These are phyloP conservation scores for Sycon ciliatum DNA, from an alignment of 37 sponge, comb jelly and placozoan genomes.

Conservation along the genomic window DNA sequence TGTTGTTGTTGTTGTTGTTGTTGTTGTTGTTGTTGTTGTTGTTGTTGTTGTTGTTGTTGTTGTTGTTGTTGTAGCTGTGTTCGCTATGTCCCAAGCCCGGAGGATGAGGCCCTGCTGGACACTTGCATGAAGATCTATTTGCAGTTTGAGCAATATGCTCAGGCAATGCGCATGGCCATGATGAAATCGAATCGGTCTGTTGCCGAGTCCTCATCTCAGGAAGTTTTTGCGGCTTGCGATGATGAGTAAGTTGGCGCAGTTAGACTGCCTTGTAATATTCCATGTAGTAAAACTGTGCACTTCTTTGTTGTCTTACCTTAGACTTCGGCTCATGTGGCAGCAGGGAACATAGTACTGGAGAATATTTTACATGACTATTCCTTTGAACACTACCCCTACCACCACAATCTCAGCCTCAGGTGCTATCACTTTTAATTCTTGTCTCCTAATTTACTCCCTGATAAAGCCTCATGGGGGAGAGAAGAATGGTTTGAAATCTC, in stretches of 20 bases:
- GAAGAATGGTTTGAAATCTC: no score
- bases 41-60: not conserved
- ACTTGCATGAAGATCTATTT: slow-evolving; percentile 64
- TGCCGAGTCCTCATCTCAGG: no score
- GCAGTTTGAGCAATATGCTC: slow-evolving; percentile 60
- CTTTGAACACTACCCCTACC: no score
- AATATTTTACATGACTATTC: no score
- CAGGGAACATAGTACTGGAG: no score
- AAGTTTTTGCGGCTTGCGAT: slow-evolving; percentile 8
- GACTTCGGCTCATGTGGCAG: no score
- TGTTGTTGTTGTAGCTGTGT: slow-evolving; percentile 58
- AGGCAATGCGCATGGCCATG: slow-evolving; percentile 78
- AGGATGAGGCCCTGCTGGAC: slow-evolving; percentile 68
- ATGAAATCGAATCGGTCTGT: no score
- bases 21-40: not conserved
- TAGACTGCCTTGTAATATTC: not conserved
- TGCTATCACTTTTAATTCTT: no score
- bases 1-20: not conserved
- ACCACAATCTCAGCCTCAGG: no score
- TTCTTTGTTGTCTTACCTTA: no score
- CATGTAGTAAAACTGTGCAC: not conserved
- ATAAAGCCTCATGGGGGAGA: no score
- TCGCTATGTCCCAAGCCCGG: slow-evolving; percentile 89
- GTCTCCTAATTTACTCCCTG: no score
- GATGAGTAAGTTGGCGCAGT: slow-evolving; percentile 5